Percentiles rank a stretch among this genome's conserved stretches.
Conservation (phyloP, 2,113 vertebrate genomes). For the Toxotes jaculatrix region DNA sequence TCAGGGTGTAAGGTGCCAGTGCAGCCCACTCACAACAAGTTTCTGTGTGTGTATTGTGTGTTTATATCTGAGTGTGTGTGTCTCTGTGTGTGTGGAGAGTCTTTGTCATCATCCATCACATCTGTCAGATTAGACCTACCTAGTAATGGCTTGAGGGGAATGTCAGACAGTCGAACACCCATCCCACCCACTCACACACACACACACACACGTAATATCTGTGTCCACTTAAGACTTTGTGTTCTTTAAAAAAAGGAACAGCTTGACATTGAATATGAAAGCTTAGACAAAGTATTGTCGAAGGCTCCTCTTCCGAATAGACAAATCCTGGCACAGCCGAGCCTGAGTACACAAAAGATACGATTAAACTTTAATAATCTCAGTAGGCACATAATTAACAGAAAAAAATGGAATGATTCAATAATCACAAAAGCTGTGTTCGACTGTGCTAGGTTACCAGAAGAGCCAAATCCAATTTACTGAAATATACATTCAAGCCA, state of each 20-base stretch:
- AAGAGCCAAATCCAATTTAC: not conserved
- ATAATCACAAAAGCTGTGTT: not conserved
- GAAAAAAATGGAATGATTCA: constrained; percentile 3
- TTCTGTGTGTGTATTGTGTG: not conserved
- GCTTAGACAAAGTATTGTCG: constrained; percentile 38
- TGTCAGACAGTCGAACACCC: constrained; percentile 26
- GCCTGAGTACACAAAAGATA: constrained; percentile 35
- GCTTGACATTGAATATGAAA: constrained; percentile 41
- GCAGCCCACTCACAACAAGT: constrained; percentile 12
- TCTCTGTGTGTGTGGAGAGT: constrained; percentile 3
- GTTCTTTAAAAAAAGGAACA: constrained; percentile 35
- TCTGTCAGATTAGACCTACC: constrained; percentile 67
- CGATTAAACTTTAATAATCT: constrained; percentile 38
- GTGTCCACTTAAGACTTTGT: constrained; percentile 39
- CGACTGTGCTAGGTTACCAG: not conserved
- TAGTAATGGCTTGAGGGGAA: constrained; percentile 58
- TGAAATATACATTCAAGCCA: not conserved
- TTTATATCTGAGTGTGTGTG: not conserved
- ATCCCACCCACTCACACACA: not conserved
- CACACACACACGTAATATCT: constrained; percentile 21
- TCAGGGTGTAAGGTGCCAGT: constrained; percentile 20
- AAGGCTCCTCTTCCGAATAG: constrained; percentile 19
- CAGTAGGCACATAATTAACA: constrained; percentile 2
- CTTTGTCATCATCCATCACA: constrained; percentile 62
- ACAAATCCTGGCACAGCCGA: not conserved